Evolutionary conservation across 2,888 invertebrate species (phyloP), one percentile per base, ranked within the genome.

Genomic region (Rhagophthalmus giganteus): DNA sequence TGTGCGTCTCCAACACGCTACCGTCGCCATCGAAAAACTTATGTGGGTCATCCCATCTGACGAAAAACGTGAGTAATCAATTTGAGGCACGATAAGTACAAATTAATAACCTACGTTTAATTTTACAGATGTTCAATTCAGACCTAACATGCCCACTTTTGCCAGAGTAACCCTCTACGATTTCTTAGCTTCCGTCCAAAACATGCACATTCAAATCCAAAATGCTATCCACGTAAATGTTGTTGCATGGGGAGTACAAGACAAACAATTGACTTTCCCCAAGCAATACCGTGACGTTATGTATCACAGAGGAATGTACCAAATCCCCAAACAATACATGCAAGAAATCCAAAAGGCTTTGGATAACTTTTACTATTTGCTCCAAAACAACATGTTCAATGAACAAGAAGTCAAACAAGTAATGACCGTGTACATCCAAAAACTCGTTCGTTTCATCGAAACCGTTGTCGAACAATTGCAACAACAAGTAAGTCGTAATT

Each of bases 201-300:
- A 46, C 32, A 38, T 46, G 9, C 8, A 31, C 12, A 31, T 46
- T 6, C 46, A 46, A 39, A 25, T 46, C 9, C 25, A 31, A 2
- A 38, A 32, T 15, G 33, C 20, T 3, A 7, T 20, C 7, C 20
- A 20, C 7, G 3, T 20, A 7, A 20, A 20, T 5, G 20, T 3
- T 7, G 4, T 5, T 20, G 4, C 3, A 20, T 3, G 3, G 3
- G 20, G 7, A 20, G n/a, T n/a, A n/a, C 20, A 20, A 7, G 3
- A 20, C 20, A 7, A 20, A 7, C 20, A 20, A 20, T 7, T 20
- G 7, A 3, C 20, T 20, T 20, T 5, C 7, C 20, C 20, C 7
- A n/a, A n/a, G n/a, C n/a, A n/a, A n/a, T n/a, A n/a, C n/a, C n/a
- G n/a, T n/a, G n/a, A n/a, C n/a, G 7, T 20, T 7, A 5, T 5